Evolutionary conservation across 2,888 invertebrate species (phyloP), one percentile per base, ranked within the genome.

Genomic region (Strigamia transsilvanica): DNA sequence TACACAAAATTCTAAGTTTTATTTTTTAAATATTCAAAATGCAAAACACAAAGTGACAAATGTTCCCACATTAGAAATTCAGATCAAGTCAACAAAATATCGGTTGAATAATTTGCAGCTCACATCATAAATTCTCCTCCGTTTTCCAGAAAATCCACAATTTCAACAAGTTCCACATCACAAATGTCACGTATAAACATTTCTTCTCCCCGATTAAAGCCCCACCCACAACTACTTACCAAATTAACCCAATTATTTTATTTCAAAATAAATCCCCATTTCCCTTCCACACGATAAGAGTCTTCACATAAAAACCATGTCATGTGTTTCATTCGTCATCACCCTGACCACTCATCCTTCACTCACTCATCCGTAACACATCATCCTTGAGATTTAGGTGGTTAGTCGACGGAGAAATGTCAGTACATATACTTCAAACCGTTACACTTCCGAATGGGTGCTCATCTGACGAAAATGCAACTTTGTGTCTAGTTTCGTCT

Each of bases 301-400:
- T 4, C 56, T 9, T 18, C 1, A 18, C 18, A 56, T 56, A 56
- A 56, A 56, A 56, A 9, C 9, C 21, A 56, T 7, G 56, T 56
- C 56, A 21, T 18, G 18, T 18, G 21, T 21, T 56, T 5, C 56
- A 56, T 56, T 56, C 56, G 56, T 56, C 56, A 56, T 56, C n/a
- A 56, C 4, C 56, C 56, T 56, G 56, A 56, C 21, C 56, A 56
- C 56, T 18, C 21, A 56, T 56, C n/a, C 56, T 56, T 56, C 56
- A 56, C 56, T 56, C 18, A n/a, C 56, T 9, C 56, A 9, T 18
- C 56, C 56, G n/a, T 56, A 56, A 56, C 56, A 56, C 56, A n/a
- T 18, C 56, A 56, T n/a, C 56, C 56, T 56, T 56, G 18, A 18
- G 56, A 56, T 56, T 56, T 56, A 56, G 56, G n/a, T 56, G 56